Evolutionary conservation across 2,797 vertebrate species (phyloP), one percentile per base, ranked within the genome.

Genomic region (Agapornis canus): DNA sequence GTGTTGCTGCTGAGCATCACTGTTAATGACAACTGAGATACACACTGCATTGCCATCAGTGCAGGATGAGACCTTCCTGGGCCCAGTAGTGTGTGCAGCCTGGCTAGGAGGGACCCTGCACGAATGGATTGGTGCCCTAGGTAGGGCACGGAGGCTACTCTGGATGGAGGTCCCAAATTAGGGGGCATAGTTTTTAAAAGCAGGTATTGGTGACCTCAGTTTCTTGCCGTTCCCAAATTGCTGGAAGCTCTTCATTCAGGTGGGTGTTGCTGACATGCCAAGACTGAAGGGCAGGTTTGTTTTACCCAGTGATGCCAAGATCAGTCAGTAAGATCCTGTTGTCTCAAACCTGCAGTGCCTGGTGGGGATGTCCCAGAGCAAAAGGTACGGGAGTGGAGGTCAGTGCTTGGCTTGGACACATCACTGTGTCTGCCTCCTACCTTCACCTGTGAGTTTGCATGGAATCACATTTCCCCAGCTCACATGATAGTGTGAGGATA

Each of bases 401-500:
- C 25, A 4, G 1, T 63, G 40, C 31, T 43, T 60, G 25, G 13
- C 40, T 23, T 79, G 22, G 37, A 11, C 23, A 3, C 0, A 1
- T 87, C 56, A 2, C 59, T 26, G 0, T 13, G 25, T 66, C 49
- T 18, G 25, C 22, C 11, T 57, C 27, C 49, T 47, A 9, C 54
- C 23, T 39, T 10, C 12, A 9, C 65, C 69, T 68, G 68, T 32
- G 47, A 18, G 32, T 86, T 79, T 45, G 21, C 10, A 1, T 52
- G 43, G 66, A 49, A 51, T 90, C 57, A 2, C 13, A 0, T 68
- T 86, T 66, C 54, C 23, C 31, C n/a, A 12, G 37, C 14, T 90
- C 59, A 7, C 4, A 0, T 3, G 3, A 3, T 25, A n/a, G 4
- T 0, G 2, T 31, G 61, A 61, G 54, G 35, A 8, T 49, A 25